Evolutionary conservation across 92 coral and sea anemone species (phyloP), one percentile per base, ranked within the genome.

Genomic region (Epizoanthus ramosus): DNA sequence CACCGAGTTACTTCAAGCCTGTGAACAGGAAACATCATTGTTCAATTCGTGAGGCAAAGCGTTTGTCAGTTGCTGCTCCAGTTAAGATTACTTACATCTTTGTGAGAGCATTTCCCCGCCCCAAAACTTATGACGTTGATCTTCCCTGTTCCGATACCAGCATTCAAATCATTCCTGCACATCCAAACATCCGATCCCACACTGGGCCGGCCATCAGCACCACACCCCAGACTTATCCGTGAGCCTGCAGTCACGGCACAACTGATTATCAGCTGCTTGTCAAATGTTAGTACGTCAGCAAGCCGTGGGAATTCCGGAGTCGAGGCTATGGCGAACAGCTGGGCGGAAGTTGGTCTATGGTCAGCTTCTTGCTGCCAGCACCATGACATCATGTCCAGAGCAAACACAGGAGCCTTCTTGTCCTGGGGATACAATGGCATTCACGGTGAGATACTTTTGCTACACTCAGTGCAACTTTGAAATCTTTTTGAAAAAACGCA

Each of bases 321-420:
- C 21, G 97, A 85, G 52, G 99, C 88, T 18, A 94, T 76, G 53
- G 87, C 88, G 59, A 88, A 97, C 70, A 97, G 89, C 60, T 97
- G 98, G 77, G 91, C 89, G n/a, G 97, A 90, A 7, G 98, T 71
- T 12, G 99, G 99, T 50, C 99, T 93, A 43, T 80, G 88, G 33
- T 94, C 99, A 2, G 99, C 95, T 43, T 97, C 98, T 35, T 91
- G 97, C 31, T 94, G 92, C 99, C 99, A 97, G 80, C 99, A 97
- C 97, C 98, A 92, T 2, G 96, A 89, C 99, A 97, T 97, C 10
- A 97, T 89, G 86, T 97, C 99, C 84, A 97, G 81, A 22, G 93
- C 98, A 50, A 88, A 92, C 37, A 94, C 99, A 14, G 99, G 98
- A 1, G 94, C 98, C 37, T 93, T 94, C 71, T 93, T 96, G 76